Conservation (phyloP, 1,140 invertebrate species). For the Nephotettix cincticeps region DNA sequence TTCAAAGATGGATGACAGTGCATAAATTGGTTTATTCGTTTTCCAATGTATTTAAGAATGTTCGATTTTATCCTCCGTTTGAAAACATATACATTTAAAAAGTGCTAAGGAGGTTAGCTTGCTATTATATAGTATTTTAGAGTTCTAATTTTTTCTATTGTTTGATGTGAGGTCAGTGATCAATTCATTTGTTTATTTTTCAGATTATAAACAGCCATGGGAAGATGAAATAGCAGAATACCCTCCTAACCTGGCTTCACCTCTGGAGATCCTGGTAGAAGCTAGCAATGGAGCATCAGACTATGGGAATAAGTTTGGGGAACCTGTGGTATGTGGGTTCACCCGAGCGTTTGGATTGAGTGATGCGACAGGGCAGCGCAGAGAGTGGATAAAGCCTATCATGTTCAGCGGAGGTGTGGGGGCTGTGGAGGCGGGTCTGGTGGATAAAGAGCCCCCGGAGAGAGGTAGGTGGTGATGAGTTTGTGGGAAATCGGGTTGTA, state of each 20-base stretch:
- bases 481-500: too few relatives aligned
- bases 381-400: conserved; percentile 97
- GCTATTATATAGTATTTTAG: too few relatives aligned
- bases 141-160: too few relatives aligned
- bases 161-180: too few relatives aligned
- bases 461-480: conserved; percentile 53
- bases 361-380: conserved; percentile 62
- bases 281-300: conserved; percentile 98
- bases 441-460: conserved; percentile 68
- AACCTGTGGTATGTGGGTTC: conserved; percentile 91
- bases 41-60: too few relatives aligned
- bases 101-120: too few relatives aligned
- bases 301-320: conserved; percentile 99
- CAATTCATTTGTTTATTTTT: not conserved
- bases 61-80: too few relatives aligned
- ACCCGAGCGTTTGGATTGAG: conserved; percentile 84
- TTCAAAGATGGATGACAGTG: too few relatives aligned
- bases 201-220: conserved; percentile 83
- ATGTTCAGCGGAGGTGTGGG: conserved; percentile 98
- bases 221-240: conserved; percentile 76
- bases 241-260: conserved; percentile 86
- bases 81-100: too few relatives aligned
- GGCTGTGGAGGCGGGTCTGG: conserved; percentile 77
- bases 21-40: too few relatives aligned
- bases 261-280: conserved; percentile 86